Evolutionary conservation across 1,140 invertebrate species (phyloP).

Genomic region (Bombus fervidus): DNA sequence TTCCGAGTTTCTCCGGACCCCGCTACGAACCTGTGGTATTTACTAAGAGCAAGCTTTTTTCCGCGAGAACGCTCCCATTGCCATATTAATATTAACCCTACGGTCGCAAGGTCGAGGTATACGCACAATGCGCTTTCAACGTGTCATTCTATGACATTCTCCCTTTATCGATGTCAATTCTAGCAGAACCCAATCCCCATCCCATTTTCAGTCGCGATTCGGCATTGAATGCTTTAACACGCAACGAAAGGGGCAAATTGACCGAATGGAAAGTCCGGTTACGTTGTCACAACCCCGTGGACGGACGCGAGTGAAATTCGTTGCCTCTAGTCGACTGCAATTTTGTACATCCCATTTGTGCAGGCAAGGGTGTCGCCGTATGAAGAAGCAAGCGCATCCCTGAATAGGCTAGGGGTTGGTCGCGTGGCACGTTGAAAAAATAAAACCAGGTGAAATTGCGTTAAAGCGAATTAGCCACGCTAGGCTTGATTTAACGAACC

Average conservation of each 20-base stretch:
- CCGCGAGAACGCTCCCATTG: background rate
- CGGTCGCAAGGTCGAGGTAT: background rate
- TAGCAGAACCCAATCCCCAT: background rate
- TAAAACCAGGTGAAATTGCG: constrained; percentile 65
- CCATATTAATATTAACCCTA: background rate
- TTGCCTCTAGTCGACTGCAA: constrained; percentile 18
- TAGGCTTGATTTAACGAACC: constrained; percentile 66
- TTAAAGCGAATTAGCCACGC: constrained; percentile 65
- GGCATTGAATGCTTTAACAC: constrained; percentile 13
- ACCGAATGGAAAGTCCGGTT: constrained; percentile 31
- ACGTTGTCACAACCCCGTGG: background rate
- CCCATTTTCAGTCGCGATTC: background rate
- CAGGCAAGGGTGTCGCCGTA: background rate
- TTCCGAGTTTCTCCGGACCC: background rate
- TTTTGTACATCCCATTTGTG: constrained; percentile 42
- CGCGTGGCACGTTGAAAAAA: constrained; percentile 30
- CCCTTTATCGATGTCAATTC: background rate
- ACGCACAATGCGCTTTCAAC: no score
- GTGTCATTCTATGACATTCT: background rate
- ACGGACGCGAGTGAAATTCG: constrained; percentile 12
- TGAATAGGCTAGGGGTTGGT: background rate
- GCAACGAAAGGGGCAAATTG: constrained; percentile 40
- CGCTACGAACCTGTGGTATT: background rate
- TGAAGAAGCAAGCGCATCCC: constrained; percentile 2
- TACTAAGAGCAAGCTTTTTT: background rate